These are phyloP conservation scores for Tenebrio molitor DNA, from an alignment of 1,140 invertebrate species.

Conservation along the genomic window DNA sequence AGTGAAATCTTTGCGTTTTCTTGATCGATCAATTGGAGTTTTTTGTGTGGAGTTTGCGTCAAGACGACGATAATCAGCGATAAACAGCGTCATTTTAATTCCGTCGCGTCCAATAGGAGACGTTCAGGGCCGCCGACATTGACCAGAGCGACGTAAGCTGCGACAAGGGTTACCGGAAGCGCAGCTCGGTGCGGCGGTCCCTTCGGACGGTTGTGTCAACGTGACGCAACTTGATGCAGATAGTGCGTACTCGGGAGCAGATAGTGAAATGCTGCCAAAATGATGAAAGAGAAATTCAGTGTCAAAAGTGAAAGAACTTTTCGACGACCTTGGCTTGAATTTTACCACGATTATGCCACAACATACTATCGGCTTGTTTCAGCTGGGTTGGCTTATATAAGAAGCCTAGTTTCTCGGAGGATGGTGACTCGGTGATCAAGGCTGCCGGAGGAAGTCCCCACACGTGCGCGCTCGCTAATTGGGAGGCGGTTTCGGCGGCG, in stretches of 20 bases:
- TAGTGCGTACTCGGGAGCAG: too few relatives aligned
- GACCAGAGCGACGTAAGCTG: too few relatives aligned
- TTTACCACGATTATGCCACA: conserved; percentile 50
- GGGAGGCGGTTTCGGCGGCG: too few relatives aligned
- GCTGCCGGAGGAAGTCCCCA: neutral
- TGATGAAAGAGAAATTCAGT: conserved; percentile 57
- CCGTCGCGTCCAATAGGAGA: too few relatives aligned
- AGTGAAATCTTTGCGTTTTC: conserved; percentile 24
- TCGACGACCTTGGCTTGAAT: conserved; percentile 54
- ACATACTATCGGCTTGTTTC: conserved; percentile 44
- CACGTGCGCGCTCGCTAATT: neutral
- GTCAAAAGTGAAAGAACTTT: conserved; percentile 61
- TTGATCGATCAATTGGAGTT: neutral
- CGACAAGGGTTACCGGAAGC: too few relatives aligned
- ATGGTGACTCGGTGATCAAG: conserved; percentile 12
- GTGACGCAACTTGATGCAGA: too few relatives aligned
- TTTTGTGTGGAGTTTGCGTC: neutral
- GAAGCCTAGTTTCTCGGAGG: conserved; percentile 32
- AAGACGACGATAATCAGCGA: too few relatives aligned
- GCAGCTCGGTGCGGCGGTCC: too few relatives aligned
- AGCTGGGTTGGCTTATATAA: conserved; percentile 43
- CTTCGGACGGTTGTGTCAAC: too few relatives aligned
- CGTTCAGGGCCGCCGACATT: too few relatives aligned
- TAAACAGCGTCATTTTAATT: too few relatives aligned
- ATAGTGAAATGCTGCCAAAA: conserved; percentile 41